Evolutionary conservation across 2,888 invertebrate genomes (phyloP).

Genomic region (Lasioglossum marginatum): DNA sequence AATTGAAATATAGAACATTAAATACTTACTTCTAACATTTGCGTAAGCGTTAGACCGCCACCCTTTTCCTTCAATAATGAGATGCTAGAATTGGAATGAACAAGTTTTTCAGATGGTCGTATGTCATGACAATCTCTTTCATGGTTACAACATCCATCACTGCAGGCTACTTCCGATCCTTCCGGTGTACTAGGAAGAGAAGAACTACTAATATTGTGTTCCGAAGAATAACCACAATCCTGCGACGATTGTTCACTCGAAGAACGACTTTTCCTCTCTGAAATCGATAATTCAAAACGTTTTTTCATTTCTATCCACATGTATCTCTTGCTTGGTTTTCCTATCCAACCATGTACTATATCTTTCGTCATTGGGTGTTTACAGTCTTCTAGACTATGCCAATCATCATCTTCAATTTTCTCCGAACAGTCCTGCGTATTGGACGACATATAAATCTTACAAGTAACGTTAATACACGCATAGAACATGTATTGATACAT

Average conservation of each 20-base stretch:
- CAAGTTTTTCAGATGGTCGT: constrained; percentile 74
- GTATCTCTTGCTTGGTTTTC: constrained; percentile 77
- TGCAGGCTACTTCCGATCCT: constrained; percentile 95
- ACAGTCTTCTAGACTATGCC: constrained; percentile 68
- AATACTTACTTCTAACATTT: constrained; percentile 90
- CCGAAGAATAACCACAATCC: constrained; percentile 96
- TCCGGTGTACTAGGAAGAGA: constrained; percentile 94
- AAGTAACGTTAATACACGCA: background rate
- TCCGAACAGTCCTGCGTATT: constrained; percentile 67
- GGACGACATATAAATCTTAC: constrained; percentile 27
- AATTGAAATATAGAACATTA: background rate
- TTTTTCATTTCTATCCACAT: constrained; percentile 82
- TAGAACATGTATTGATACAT: constrained; percentile 31
- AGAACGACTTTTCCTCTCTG: constrained; percentile 87
- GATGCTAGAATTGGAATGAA: constrained; percentile 79
- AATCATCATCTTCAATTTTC: constrained; percentile 69
- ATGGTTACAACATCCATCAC: constrained; percentile 94
- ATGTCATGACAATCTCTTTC: constrained; percentile 85
- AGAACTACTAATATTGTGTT: constrained; percentile 91
- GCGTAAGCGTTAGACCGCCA: constrained; percentile 89
- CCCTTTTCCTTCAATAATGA: constrained; percentile 81
- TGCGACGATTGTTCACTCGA: constrained; percentile 89
- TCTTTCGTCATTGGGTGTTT: constrained; percentile 75
- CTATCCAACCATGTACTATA: constrained; percentile 79
- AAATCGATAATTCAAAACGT: constrained; percentile 84